These are phyloP conservation scores for Diglossa cyanea DNA, from an alignment of 2,797 vertebrate species.

Conservation along the genomic window DNA sequence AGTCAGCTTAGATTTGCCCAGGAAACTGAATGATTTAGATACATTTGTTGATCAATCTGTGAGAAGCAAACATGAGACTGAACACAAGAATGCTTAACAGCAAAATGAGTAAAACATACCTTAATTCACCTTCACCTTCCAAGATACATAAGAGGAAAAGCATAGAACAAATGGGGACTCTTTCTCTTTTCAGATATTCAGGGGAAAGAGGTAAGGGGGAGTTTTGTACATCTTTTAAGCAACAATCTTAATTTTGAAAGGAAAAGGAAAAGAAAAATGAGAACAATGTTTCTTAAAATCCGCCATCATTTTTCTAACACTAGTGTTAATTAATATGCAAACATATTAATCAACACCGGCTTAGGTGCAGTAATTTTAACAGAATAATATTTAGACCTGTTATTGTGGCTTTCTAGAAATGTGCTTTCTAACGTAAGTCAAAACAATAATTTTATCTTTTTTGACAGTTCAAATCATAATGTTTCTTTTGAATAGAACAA, in stretches of 20 bases:
- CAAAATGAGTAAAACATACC: not conserved
- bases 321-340: constrained; percentile 43
- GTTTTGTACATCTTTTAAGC: constrained; percentile 47
- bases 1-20: not conserved
- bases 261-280: constrained; percentile 8
- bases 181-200: not conserved
- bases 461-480: not conserved
- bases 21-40: not conserved
- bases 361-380: not conserved
- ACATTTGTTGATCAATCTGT: not conserved
- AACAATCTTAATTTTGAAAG: constrained; percentile 17
- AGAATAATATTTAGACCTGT: not conserved
- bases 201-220: not conserved
- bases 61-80: not conserved
- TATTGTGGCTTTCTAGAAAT: not conserved
- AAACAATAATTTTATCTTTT: not conserved
- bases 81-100: not conserved
- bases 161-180: not conserved
- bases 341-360: constrained; percentile 34
- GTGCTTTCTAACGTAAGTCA: not conserved
- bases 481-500: not conserved
- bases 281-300: not conserved
- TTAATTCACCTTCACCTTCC: not conserved
- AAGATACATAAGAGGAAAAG: not conserved
- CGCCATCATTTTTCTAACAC: not conserved